Evolutionary conservation across 2,113 vertebrate genomes (phyloP).

Genomic region (Acrocephalus arundinaceus): DNA sequence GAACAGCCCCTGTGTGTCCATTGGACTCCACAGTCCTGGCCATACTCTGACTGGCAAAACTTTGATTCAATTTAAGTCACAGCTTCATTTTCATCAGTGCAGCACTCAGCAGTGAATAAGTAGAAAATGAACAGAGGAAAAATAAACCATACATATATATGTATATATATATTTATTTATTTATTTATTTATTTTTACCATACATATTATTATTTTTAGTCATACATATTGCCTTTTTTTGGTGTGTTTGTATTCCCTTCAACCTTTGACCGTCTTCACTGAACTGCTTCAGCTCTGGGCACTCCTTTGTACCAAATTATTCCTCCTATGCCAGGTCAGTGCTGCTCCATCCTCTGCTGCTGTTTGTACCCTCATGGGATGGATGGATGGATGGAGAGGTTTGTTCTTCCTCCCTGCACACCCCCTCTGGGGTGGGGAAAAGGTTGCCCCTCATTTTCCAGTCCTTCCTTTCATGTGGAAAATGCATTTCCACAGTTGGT

Average conservation of each 20-base stretch:
- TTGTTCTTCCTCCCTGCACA: not conserved
- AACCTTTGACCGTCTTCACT: not conserved
- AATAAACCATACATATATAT: not conserved
- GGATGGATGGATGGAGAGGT: not conserved
- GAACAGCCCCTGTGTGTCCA: fast-evolving
- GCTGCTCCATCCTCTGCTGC: not conserved
- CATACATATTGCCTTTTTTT: not conserved
- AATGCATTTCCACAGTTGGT: not conserved
- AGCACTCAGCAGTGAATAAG: not conserved
- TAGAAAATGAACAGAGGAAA: not conserved
- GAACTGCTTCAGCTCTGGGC: not conserved
- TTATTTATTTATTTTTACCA: not conserved
- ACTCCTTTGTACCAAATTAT: not conserved
- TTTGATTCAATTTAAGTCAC: not conserved
- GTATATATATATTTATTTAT: not conserved
- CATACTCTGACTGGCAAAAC: not conserved
- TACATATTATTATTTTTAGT: not conserved
- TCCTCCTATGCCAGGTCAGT: not conserved
- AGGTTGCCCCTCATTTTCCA: not conserved
- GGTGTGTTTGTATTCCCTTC: not conserved
- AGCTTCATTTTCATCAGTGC: not conserved
- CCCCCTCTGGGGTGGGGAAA: not conserved
- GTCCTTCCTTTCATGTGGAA: not conserved
- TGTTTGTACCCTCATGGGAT: not conserved
- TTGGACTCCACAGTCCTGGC: not conserved